Evolutionary conservation across 2,113 vertebrate species (phyloP).

Genomic region (Pterocles gutturalis): DNA sequence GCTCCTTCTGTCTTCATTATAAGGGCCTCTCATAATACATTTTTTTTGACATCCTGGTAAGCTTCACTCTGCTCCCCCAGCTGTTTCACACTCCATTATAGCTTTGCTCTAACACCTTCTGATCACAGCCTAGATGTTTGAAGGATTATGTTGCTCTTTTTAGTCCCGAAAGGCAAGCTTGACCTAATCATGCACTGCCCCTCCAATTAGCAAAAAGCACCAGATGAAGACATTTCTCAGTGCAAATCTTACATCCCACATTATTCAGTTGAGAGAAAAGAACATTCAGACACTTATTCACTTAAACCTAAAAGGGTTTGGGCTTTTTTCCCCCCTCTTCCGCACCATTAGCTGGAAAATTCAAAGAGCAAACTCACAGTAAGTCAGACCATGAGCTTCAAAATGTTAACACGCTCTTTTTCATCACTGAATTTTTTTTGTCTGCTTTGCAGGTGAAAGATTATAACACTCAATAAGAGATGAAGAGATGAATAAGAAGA

Average conservation of each 20-base stretch:
- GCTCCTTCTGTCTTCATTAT: conserved; percentile 45
- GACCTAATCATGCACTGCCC: not conserved
- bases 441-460: conserved; percentile 11
- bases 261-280: conserved; percentile 8
- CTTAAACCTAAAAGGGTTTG: not conserved
- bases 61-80: not conserved
- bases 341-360: conserved; percentile 7
- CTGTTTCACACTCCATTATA: not conserved
- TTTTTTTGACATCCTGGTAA: not conserved
- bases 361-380: not conserved
- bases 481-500: not conserved
- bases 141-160: not conserved
- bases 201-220: conserved; percentile 1
- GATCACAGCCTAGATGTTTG: not conserved
- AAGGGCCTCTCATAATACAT: not conserved
- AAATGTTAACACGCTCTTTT: not conserved
- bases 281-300: conserved; percentile 5
- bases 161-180: conserved; percentile 15
- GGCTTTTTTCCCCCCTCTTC: not conserved
- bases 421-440: not conserved
- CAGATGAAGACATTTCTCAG: not conserved
- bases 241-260: not conserved
- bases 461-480: not conserved
- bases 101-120: conserved; percentile 2
- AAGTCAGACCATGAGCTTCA: not conserved